phyloP scores from a whole-genome alignment of 2,888 invertebrate genomes.

The Thumatha senex region DNA sequence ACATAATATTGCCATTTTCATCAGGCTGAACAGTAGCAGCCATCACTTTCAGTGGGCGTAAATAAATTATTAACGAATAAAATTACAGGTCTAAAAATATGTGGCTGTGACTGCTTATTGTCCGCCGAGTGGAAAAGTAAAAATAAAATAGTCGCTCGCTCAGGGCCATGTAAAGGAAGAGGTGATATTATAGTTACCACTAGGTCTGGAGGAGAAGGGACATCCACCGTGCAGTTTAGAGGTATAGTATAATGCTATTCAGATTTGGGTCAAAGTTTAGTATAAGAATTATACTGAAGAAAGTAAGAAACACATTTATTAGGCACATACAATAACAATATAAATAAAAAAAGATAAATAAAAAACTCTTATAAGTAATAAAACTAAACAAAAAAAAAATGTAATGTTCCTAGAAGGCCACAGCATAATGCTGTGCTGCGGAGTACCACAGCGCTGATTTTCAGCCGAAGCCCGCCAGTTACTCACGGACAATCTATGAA shows the following conservation, averaged over 20 bases:
- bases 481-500: too few species aligned
- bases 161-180: slow-evolving; percentile 95
- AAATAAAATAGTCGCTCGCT: slow-evolving; percentile 98
- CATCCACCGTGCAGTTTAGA: slow-evolving; percentile 94
- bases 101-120: slow-evolving; percentile 96
- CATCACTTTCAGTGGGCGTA: slow-evolving; percentile 22
- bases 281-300: background rate
- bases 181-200: slow-evolving; percentile 97
- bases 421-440: too few species aligned
- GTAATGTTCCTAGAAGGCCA: too few species aligned
- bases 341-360: too few species aligned
- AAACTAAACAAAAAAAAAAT: too few species aligned
- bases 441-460: too few species aligned
- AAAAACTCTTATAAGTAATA: too few species aligned
- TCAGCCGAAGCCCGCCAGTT: too few species aligned
- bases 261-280: background rate
- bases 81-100: slow-evolving; percentile 93
- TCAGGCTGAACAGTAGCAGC: background rate
- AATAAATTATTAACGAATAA: background rate
- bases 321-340: too few species aligned
- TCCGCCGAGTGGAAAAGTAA: slow-evolving; percentile 99
- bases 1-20: background rate
- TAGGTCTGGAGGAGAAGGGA: slow-evolving; percentile 92
- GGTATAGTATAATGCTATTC: slow-evolving; percentile 64
- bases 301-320: too few species aligned